Conservation (phyloP, 2,888 invertebrate genomes). For the Drosophila anomalipes region DNA sequence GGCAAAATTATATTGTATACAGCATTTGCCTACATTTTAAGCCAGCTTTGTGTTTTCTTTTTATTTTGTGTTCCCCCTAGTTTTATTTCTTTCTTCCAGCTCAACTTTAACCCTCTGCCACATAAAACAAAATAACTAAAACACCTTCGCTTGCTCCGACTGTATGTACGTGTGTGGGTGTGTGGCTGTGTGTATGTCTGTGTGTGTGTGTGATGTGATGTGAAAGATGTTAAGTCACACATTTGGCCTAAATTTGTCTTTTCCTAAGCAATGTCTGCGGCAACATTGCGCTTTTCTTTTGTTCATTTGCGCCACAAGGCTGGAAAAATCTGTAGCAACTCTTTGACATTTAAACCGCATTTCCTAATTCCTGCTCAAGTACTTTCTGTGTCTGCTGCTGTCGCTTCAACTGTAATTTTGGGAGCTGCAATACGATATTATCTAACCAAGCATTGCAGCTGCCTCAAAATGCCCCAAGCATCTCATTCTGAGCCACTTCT, state of each 20-base stretch:
- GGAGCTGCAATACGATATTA: constrained; percentile 62
- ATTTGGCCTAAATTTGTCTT: constrained; percentile 80
- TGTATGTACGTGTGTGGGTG: constrained; percentile 14
- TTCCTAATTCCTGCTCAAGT: constrained; percentile 74
- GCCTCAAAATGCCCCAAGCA: constrained; percentile 46
- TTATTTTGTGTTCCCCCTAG: constrained; percentile 39
- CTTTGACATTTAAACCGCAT: constrained; percentile 77
- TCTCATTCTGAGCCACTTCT: constrained; percentile 49
- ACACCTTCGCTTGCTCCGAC: constrained; percentile 54
- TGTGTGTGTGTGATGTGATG: constrained; percentile 57
- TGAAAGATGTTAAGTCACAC: constrained; percentile 81
- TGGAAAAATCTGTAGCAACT: constrained; percentile 70
- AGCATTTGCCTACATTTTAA: constrained; percentile 71
- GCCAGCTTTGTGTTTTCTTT: constrained; percentile 47
- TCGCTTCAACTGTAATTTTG: constrained; percentile 45
- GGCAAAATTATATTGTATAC: constrained; percentile 75
- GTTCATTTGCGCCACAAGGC: constrained; percentile 75
- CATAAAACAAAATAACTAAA: constrained; percentile 62
- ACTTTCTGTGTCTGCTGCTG: constrained; percentile 64
- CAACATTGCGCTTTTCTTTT: constrained; percentile 65
- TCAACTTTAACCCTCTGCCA: constrained; percentile 76
- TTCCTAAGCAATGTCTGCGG: constrained; percentile 48
- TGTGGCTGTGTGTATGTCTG: constrained; percentile 42
- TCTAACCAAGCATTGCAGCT: constrained; percentile 63
- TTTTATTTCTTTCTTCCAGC: constrained; percentile 61